Evolutionary conservation across 2,888 invertebrate species (phyloP).

Genomic region (Luperina nickerlii): DNA sequence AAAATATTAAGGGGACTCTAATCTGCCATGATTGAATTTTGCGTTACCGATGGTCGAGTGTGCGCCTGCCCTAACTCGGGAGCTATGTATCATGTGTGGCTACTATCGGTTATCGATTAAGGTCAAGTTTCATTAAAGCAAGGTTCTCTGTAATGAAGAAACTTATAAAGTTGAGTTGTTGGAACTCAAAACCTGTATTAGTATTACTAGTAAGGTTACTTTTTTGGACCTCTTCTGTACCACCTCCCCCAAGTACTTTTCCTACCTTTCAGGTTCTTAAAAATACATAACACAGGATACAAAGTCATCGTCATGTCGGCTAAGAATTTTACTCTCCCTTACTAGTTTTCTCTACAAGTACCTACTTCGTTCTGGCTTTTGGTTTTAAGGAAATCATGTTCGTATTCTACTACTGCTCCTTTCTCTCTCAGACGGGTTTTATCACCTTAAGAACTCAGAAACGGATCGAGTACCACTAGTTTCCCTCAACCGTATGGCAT

Average conservation of each 20-base stretch:
- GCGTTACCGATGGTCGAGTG: slow-evolving; percentile 81
- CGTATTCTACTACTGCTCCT: not conserved
- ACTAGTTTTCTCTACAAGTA: not conserved
- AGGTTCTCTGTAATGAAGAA: not conserved
- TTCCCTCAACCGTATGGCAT: slow-evolving; percentile 82
- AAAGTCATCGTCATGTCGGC: not conserved
- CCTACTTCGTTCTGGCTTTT: not conserved
- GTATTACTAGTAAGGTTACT: too few species aligned
- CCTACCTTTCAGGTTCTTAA: not conserved
- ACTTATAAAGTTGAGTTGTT: not conserved
- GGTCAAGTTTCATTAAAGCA: not conserved
- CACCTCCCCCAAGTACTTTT: not conserved
- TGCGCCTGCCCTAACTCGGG: slow-evolving; percentile 78
- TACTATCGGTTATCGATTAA: slow-evolving; percentile 71
- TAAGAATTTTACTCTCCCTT: not conserved
- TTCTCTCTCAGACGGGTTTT: slow-evolving; percentile 10
- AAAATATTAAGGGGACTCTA: slow-evolving; percentile 89
- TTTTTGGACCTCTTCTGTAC: too few species aligned
- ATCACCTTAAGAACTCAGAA: not conserved
- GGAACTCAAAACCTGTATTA: not conserved
- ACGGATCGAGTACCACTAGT: slow-evolving; percentile 75
- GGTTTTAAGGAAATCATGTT: not conserved
- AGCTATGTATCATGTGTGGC: slow-evolving; percentile 74
- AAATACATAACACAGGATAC: not conserved
- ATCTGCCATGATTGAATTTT: slow-evolving; percentile 90